Base-by-base conservation (phyloP, 1,140 invertebrate genomes). In the Drosophila athabasca region DNA sequence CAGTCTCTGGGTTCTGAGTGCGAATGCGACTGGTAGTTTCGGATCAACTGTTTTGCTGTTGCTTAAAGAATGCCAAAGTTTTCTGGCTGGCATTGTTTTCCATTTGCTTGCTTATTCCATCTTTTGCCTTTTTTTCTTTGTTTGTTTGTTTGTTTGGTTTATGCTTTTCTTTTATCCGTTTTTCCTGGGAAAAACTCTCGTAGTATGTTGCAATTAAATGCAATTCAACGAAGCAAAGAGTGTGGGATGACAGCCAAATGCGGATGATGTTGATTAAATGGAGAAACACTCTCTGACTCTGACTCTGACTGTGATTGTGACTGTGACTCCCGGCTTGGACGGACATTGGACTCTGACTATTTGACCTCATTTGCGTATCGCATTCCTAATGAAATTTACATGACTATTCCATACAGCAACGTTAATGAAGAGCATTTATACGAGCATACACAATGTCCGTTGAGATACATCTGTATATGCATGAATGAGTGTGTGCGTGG, bases 341-440 rank as follows among this genome's bases (percentile, higher is more conserved):
- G 29, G 31, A 35, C 9, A 35, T 3, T 35, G 1, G 45, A 31
- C 50, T 54, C 53, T 26, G 52, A 64, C 39, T 51, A 80, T 45
- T 39, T 79, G 68, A 74, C 59, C 68, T 59, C 54, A 57, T 69
- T 83, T 64, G 80, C 49, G 52, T 76, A 71, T 71, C 39, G 52
- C 54, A 55, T 54, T 61, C 49, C 54, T 76, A 69, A 76, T 76
- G 74, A 68, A 75, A 76, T 76, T 55, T 52, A 62, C 74, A 77
- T 76, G 57, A 48, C 57, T 52, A 57, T 57, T 77, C 44, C 45
- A 50, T 58, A 15, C 51, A 76, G 53, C 46, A 48, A 66, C 61
- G 59, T 66, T 87, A 85, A 81, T 85, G 77, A 77, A 84, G 73
- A 74, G 62, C 58, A 69, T 64, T 80, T 74, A 59, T 69, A 46